Conservation (phyloP, 2,797 vertebrate genomes). For the Acrocephalus scirpaceus region DNA sequence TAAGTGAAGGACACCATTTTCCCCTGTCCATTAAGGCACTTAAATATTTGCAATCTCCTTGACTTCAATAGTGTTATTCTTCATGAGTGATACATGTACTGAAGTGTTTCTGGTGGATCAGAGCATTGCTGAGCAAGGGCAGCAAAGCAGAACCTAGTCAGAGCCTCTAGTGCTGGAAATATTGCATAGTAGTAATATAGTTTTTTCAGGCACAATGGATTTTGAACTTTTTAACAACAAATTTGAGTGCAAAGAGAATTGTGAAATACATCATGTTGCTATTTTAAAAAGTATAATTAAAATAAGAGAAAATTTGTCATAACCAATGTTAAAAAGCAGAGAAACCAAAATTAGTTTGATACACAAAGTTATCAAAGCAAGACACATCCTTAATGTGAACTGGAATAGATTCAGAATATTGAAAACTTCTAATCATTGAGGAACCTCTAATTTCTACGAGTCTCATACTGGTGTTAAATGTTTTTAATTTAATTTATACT, state of each 20-base stretch:
- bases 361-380: not conserved
- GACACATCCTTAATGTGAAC: not conserved
- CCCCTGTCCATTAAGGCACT: not conserved
- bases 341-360: not conserved
- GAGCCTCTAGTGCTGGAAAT: not conserved
- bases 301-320: not conserved
- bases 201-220: conserved; percentile 14
- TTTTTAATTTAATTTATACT: not conserved
- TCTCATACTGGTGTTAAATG: not conserved
- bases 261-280: not conserved
- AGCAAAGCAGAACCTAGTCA: not conserved
- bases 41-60: not conserved
- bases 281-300: not conserved
- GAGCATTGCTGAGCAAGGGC: not conserved
- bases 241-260: not conserved
- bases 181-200: fast-evolving
- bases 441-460: not conserved
- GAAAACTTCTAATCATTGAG: not conserved
- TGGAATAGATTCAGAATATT: not conserved
- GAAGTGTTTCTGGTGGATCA: not conserved
- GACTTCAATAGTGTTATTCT: not conserved
- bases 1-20: not conserved
- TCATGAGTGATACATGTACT: not conserved
- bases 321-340: not conserved
- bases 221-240: not conserved